phyloP scores from a whole-genome alignment of 2,888 invertebrate genomes.

The Adelphocoris suturalis region DNA sequence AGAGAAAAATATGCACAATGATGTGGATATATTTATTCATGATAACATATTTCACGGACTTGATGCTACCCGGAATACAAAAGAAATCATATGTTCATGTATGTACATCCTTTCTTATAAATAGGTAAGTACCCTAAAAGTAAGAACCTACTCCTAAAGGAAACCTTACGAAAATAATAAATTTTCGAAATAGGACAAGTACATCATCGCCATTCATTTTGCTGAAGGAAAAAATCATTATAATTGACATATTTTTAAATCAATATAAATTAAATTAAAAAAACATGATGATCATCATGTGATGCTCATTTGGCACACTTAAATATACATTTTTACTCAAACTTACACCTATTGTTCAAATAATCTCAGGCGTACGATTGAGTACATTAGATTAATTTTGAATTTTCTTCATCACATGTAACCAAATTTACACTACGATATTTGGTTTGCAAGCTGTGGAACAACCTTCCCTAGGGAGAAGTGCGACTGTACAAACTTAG shows the following conservation, averaged over 20 bases:
- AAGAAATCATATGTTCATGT: not conserved
- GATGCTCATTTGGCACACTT: conserved; percentile 1
- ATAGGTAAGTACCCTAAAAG: too few relatives aligned
- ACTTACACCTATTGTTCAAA: conserved; percentile 7
- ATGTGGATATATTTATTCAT: not conserved
- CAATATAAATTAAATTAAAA: not conserved
- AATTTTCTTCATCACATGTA: not conserved
- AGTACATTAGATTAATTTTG: not conserved
- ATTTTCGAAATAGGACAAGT: too few relatives aligned
- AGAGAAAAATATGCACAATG: too few relatives aligned
- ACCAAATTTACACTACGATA: conserved; percentile 1
- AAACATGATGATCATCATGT: not conserved
- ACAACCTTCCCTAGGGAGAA: not conserved
- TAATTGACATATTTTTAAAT: not conserved
- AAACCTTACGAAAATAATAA: too few relatives aligned
- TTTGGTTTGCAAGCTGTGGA: conserved; percentile 3
- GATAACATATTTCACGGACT: not conserved
- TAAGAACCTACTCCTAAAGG: too few relatives aligned
- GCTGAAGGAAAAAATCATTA: too few relatives aligned
- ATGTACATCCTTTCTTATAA: not conserved
- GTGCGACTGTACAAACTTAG: conserved; percentile 16
- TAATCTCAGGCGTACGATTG: not conserved
- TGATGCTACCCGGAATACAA: not conserved
- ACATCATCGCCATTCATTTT: too few relatives aligned
- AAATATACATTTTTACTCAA: not conserved